phyloP scores from a whole-genome alignment of 2,797 vertebrate genomes.

The Sebastes iracundus region DNA sequence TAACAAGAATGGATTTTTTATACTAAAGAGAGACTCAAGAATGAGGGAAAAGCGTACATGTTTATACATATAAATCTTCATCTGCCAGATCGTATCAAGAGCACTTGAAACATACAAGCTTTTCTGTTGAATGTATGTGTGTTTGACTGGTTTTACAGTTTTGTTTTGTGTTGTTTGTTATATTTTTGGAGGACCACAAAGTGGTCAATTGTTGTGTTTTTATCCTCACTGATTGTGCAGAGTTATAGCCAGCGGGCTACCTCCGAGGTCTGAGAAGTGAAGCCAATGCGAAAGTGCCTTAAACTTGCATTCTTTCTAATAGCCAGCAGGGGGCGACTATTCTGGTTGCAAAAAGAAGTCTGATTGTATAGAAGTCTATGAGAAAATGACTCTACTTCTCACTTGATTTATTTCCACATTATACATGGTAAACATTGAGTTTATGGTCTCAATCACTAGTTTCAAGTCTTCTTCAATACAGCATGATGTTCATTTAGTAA shows the following conservation, averaged over 20 bases:
- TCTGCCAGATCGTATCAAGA: not conserved
- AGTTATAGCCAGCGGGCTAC: not conserved
- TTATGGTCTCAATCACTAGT: too few species aligned
- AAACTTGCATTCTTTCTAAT: too few species aligned
- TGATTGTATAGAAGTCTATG: too few species aligned
- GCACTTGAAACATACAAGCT: not conserved
- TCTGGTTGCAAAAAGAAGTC: too few species aligned
- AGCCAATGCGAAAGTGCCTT: too few species aligned
- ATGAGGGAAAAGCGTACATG: not conserved
- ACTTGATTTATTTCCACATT: too few species aligned
- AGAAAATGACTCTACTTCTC: too few species aligned
- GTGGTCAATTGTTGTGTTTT: not conserved
- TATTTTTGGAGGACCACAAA: not conserved
- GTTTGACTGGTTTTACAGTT: not conserved
- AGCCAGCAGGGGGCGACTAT: too few species aligned
- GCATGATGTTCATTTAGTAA: too few species aligned
- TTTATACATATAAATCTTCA: not conserved
- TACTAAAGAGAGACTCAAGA: not conserved
- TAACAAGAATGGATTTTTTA: not conserved
- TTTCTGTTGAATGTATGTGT: not conserved
- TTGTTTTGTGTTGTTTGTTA: not conserved
- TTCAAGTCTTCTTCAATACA: too few species aligned
- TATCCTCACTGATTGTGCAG: not conserved
- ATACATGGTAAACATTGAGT: too few species aligned
- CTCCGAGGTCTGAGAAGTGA: too few species aligned